These are phyloP conservation scores for Xestia c-nigrum DNA, from an alignment of 2,888 invertebrate species.

Conservation along the genomic window DNA sequence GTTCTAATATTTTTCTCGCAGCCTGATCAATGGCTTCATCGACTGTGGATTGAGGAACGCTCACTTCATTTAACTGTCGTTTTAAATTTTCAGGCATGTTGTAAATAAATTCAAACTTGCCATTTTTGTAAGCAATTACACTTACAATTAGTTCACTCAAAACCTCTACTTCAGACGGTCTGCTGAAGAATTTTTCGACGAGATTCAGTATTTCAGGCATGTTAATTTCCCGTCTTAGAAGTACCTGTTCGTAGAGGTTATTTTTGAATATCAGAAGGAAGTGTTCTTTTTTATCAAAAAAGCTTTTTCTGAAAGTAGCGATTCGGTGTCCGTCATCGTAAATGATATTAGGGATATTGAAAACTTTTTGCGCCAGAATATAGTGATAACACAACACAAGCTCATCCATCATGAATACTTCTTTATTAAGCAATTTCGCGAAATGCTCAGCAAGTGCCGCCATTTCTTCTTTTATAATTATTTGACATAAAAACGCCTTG, in stretches of 20 bases:
- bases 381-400: not conserved
- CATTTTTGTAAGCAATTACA: constrained; percentile 3
- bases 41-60: not conserved
- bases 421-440: not conserved
- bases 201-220: not conserved
- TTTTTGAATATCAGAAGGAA: not conserved
- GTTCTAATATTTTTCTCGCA: constrained; percentile 5
- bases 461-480: not conserved
- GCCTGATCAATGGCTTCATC: not conserved
- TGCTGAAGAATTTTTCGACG: not conserved
- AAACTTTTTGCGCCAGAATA: constrained; percentile 3
- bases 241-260: not conserved
- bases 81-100: not conserved
- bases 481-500: not conserved
- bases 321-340: not conserved
- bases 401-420: not conserved
- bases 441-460: not conserved
- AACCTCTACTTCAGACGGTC: not conserved
- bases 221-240: not conserved
- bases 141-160: constrained; percentile 8
- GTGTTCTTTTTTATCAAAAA: not conserved
- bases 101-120: not conserved
- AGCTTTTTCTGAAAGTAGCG: not conserved
- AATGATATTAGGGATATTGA: not conserved
- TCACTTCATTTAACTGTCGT: not conserved